Evolutionary conservation across 1,140 invertebrate species (phyloP), one percentile per base, ranked within the genome.

Genomic region (Brachionus koreanus): DNA sequence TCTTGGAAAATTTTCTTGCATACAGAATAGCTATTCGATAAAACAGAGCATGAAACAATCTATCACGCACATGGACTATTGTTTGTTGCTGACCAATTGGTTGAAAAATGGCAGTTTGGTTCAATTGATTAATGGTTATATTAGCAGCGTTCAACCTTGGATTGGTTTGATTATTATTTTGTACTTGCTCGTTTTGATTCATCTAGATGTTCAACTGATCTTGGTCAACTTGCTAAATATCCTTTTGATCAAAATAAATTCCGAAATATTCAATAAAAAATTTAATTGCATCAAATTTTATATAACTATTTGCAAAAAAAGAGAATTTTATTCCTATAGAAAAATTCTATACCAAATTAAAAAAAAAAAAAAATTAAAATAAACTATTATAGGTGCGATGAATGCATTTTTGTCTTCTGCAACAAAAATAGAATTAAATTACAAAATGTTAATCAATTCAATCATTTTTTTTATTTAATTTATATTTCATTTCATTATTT

Each of bases 31-130:
- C 82, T 2, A 82, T 72, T 5, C 82, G 39, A 52, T 82, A 82
- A 37, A 82, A 82, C 6, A 82, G 29, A 7, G 82, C 82, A 10
- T 82, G 67, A 37, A 82, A 82, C 5, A 82, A 13, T 42, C 82
- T 7, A 29, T 82, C 79, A 10, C 76, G 19, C 0, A 79, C 76
- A 79, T 79, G 76, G n/a, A 79, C 76, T 10, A 79, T 79, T 7
- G n/a, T 79, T 65, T 79, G 76, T 63, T 79, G 76, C 49, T 79
- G 76, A 23, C 25, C 39, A 46, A 46, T 5, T 46, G 69, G 69
- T 33, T 74, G 69, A 49, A 46, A 33, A 1, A 23, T 25, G 9
- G 23, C 19, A 33, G 43, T 74, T 46, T 23, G 39, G 25, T 74
- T 74, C 16, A 37, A 13, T 43, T 69, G 67, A 10, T 25, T 37